phyloP scores from a whole-genome alignment of 2,888 invertebrate species.

The Acanthosoma haemorrhoidale region DNA sequence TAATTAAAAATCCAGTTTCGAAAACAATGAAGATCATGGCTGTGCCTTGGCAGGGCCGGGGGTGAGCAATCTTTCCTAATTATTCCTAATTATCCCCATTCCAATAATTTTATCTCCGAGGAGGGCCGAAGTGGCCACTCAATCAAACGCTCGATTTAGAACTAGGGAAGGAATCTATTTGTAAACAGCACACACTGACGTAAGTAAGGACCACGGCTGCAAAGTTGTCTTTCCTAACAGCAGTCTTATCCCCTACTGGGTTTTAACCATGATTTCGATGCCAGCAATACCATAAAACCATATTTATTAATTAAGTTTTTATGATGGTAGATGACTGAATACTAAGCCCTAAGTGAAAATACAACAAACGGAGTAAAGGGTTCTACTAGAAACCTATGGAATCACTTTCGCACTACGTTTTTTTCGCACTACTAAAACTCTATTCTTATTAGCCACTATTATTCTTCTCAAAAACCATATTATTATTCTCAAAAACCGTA shows the following conservation, averaged over 20 bases:
- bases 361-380: no score
- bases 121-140: background rate
- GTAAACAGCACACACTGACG: conserved; percentile 19
- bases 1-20: background rate
- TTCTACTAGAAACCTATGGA: no score
- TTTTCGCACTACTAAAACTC: no score
- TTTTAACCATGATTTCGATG: no score
- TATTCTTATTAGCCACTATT: no score
- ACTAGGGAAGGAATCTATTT: conserved; percentile 10
- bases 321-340: no score
- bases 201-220: background rate
- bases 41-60: background rate
- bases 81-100: background rate
- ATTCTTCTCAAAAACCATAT: no score
- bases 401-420: no score
- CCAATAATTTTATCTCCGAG: conserved; percentile 3
- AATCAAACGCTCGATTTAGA: background rate
- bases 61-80: background rate
- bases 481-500: no score
- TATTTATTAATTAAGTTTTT: no score
- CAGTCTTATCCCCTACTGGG: background rate
- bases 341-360: no score
- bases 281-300: no score
- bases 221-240: background rate
- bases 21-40: conserved; percentile 1